Base-by-base conservation (phyloP, 1,140 invertebrate species). In the Olivierus martensii region DNA sequence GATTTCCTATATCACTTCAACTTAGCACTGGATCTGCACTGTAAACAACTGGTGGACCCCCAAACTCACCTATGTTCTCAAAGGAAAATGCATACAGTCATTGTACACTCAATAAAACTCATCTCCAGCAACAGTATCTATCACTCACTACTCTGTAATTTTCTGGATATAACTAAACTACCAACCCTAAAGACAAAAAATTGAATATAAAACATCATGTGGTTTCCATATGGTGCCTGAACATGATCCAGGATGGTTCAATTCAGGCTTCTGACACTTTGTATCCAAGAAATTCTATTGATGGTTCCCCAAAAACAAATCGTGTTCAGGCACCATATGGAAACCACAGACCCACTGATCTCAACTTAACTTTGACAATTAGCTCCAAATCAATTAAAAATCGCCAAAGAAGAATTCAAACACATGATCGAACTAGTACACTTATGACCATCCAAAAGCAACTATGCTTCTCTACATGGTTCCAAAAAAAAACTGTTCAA, bases 401-500 rank as follows among this genome's bases (percentile, higher is more conserved):
- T 57, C 22, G 49, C 57, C 17, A 52, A 57, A 39, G 9, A 19
- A 9, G 22, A 28, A 42, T 58, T 58, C 28, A 28, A n/a, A n/a
- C n/a, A 58, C 15, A 56, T 58, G 49, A 17, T 45, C 2, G n/a
- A 38, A 42, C 19, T 48, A 1, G 58, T 53, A 2, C 48, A 58
- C 21, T 59, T 53, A 12, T 51, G 44, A 10, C 43, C 49, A 38
- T 59, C 54, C 10, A 57, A 46, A 15, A 56, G 53, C 22, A 42
- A 46, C 35, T 58, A 49, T 15, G 12, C 56, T 14, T 59, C 51
- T 14, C 63, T 65, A 63, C 21, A 53, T 66, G 38, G 58, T 65
- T 3, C 50, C 54, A 2, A 63, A 64, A 44, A 59, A 60, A 46
- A 48, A 50, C 35, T 36, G 19, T 28, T 57, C 51, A 18, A 45